Evolutionary conservation across 2,888 invertebrate genomes (phyloP).

Genomic region (Nebria salina): DNA sequence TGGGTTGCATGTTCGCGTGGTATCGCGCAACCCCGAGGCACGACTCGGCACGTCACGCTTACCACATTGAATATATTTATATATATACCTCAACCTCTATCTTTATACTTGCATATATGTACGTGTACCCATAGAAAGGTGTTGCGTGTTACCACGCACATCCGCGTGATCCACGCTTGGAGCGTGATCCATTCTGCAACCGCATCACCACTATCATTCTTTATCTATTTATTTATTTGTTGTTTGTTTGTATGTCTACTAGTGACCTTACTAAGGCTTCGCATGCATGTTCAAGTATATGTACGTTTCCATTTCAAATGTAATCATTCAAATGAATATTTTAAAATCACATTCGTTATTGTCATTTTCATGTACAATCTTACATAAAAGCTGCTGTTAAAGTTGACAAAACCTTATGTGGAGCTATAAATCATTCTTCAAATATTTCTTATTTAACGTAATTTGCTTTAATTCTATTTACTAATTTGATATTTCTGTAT

Average conservation of each 20-base stretch:
- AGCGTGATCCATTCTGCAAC: slow-evolving; percentile 7
- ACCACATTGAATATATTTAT: neutral
- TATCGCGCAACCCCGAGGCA: slow-evolving; percentile 7
- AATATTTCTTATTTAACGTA: no score
- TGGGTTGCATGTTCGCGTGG: neutral
- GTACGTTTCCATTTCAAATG: neutral
- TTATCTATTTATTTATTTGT: neutral
- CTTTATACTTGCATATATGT: neutral
- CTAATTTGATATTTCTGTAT: no score
- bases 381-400: no score
- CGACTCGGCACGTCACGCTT: slow-evolving; percentile 4
- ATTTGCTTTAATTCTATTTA: no score
- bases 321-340: neutral
- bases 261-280: neutral
- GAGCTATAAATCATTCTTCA: no score
- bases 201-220: neutral
- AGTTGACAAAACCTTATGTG: no score
- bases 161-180: slow-evolving; percentile 12
- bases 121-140: slow-evolving; percentile 6
- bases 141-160: slow-evolving; percentile 13
- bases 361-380: no score
- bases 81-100: neutral
- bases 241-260: neutral
- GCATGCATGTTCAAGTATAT: neutral
- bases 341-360: neutral